A percentile compares a stretch with the other conserved stretches of the same genome.
These are phyloP conservation scores for Pyrocoelia pectoralis DNA, from an alignment of 2,888 invertebrate genomes.

Conservation along the genomic window DNA sequence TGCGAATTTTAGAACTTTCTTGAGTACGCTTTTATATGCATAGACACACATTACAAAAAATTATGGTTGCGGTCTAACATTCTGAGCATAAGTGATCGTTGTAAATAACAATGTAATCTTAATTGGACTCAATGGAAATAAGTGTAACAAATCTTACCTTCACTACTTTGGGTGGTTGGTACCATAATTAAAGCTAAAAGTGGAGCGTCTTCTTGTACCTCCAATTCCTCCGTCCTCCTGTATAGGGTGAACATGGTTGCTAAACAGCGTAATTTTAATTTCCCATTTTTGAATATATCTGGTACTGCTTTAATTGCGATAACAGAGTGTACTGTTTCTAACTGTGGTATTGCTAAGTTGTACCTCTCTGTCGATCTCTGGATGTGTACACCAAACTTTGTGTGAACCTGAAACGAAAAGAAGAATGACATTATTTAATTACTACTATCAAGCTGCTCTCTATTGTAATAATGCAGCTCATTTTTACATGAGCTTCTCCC, in stretches of 20 bases:
- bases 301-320: slow-evolving; percentile 52
- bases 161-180: slow-evolving; percentile 51
- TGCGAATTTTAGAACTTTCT: no score
- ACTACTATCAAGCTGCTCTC: not conserved
- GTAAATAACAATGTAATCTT: no score
- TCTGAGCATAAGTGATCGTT: no score
- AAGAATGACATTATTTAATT: no score
- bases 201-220: slow-evolving; percentile 55
- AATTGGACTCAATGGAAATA: no score
- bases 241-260: slow-evolving; percentile 56
- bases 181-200: slow-evolving; percentile 55
- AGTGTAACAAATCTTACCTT: slow-evolving; percentile 47
- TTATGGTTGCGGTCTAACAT: no score
- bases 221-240: slow-evolving; percentile 50
- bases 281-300: slow-evolving; percentile 54
- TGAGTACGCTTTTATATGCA: no score
- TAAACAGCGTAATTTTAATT: slow-evolving; percentile 54
- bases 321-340: slow-evolving; percentile 53
- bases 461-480: no score
- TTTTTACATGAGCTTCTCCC: no score
- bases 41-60: no score
- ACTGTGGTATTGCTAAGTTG: slow-evolving; percentile 50
- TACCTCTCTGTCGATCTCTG: slow-evolving; percentile 47
- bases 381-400: slow-evolving; percentile 47
- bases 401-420: slow-evolving; percentile 44